Evolutionary conservation across 2,113 vertebrate species (phyloP), one percentile per base, ranked within the genome.

Genomic region (Sarotherodon lohbergeri): DNA sequence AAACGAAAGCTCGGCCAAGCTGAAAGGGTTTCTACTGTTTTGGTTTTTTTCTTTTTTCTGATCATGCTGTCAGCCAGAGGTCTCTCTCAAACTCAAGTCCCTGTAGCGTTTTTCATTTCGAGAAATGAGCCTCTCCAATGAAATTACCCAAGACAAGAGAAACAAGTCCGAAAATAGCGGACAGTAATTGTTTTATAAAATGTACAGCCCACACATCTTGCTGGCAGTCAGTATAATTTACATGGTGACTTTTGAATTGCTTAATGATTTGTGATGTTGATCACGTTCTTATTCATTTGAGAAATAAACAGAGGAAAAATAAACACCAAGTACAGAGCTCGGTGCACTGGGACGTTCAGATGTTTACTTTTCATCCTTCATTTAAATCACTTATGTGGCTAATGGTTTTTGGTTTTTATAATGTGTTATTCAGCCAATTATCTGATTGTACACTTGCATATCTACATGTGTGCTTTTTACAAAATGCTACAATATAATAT

Each of bases 121-220:
- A 90, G 86, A 90, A 93, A 94, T 84, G 80, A 94, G 86, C 82
- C 57, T 43, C 59, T 91, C 88, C 83, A 91, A 91, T 91, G 55
- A 80, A 91, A 93, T 92, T 63, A 90, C 39, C 83, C 73, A 82
- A 86, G 89, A 92, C 80, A 27, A 89, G 80, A 83, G 71, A 80
- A 59, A 89, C 80, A 88, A 93, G 81, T 88, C 66, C 41, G 59
- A 87, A 83, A 88, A 87, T 71, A 91, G 83, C 46, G 52, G 84
- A 90, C 80, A 66, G 54, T 81, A 82, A 88, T 89, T 89, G 85
- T 90, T 81, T 90, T 55, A 82, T 91, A 84, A 91, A 92, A 88
- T 94, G 93, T 94, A 94, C 93, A 94, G 94, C 84, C 90, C 73
- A 81, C 87, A 85, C 82, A 88, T 87, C 48, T 85, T 89, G 78